Percentiles rank a stretch among this genome's conserved stretches.
Evolutionary conservation across 1,140 invertebrate species (phyloP).

Genomic region (Orchestia grillus): DNA sequence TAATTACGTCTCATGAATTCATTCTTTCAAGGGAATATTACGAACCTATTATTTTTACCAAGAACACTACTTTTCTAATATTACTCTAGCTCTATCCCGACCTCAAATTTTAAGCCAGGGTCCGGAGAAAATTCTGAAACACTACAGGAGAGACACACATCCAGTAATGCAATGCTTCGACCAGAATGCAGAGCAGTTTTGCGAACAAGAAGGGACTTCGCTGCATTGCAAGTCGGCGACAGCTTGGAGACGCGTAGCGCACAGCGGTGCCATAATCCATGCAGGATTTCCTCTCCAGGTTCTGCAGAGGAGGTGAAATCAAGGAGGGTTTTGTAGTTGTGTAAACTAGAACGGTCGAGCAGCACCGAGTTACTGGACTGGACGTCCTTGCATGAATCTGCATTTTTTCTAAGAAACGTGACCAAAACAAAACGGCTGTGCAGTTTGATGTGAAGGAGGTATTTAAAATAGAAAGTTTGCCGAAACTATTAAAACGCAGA

Average conservation of each 20-base stretch:
- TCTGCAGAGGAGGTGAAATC: neutral
- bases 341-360: neutral
- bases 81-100: too few relatives aligned
- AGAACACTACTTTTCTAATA: neutral
- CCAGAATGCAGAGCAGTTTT: neutral
- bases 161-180: neutral
- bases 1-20: neutral
- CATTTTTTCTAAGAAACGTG: neutral
- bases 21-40: neutral
- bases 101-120: neutral
- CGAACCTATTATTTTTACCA: neutral
- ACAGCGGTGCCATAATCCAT: neutral
- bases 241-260: neutral
- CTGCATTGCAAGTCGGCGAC: neutral
- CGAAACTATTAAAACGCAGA: too few relatives aligned
- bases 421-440: neutral
- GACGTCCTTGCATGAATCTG: neutral
- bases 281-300: neutral
- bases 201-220: neutral
- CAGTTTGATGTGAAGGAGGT: neutral
- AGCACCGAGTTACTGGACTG: neutral
- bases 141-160: neutral
- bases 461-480: neutral
- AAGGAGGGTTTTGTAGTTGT: neutral
- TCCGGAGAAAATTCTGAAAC: neutral